Evolutionary conservation across 2,797 vertebrate species (phyloP), one percentile per base, ranked within the genome.

Genomic region (Rhyacichthys aspro): DNA sequence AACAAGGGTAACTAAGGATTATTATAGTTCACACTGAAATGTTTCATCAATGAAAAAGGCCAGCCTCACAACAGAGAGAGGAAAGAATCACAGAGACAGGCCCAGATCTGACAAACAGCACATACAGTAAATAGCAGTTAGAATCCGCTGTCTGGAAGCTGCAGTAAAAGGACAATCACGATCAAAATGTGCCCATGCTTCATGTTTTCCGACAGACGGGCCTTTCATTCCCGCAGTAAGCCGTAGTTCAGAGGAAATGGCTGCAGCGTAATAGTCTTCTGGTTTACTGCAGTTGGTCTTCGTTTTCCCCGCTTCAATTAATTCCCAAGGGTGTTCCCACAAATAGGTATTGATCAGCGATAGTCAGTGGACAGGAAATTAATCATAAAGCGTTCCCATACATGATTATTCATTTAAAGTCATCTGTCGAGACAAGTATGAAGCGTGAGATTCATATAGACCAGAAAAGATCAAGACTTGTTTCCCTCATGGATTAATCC

Each of bases 131-230:
- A 78, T 46, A 67, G 41, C 57, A 43, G 63, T 8, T 5, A 10
- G 38, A 68, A 43, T 37, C 50, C 23, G 18, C 33, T 43, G 68
- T 72, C 70, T 61, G 56, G 45, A 39, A 82, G 72, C 60, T 48
- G 36, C 61, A 39, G 59, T 58, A 39, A 76, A 69, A 74, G 59
- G 70, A 76, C 36, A 61, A 69, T 76, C 67, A 55, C 63, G 59
- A 84, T 77, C 71, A 81, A 78, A 66, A 68, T 61, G 67, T 67
- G 57, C 6, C 61, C 61, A 60, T 79, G 74, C 63, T 71, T 76
- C 75, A 76, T 69, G 77, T 67, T 61, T 79, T 65, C 56, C 62
- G 71, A 72, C 56, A 34, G 56, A 47, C 49, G 17, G 59, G 55
- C 56, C 14, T 77, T 82, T 78, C 64, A 67, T 83, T 62, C 72